Evolutionary conservation across 2,797 vertebrate genomes (phyloP), one percentile per base, ranked within the genome.

Genomic region (Galaxias olidus): DNA sequence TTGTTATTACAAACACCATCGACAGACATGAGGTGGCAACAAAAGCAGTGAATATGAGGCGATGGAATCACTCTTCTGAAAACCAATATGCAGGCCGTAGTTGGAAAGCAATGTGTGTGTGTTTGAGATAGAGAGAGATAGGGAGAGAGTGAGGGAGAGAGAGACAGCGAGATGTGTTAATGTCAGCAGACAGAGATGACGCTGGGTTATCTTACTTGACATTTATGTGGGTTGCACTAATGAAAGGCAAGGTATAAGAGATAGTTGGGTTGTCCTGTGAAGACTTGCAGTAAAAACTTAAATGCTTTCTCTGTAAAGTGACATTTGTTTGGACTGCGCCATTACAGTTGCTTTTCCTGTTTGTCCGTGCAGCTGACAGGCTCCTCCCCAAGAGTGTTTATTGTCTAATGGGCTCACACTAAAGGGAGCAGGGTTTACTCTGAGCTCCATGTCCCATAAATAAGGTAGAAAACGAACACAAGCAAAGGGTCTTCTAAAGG

Each of bases 201-300:
- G 84, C 83, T 76, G 46, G 73, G 72, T 88, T 89, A 88, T 89
- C 85, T 86, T 77, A 76, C 71, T 84, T 90, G 87, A 89, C 87
- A 88, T 89, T 88, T 89, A 73, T 88, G 76, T 75, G 73, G 71
- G 75, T 74, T 83, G 74, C 77, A 78, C 77, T 86, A 89, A 90
- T 91, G 79, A 88, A 87, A 82, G 83, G 73, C 81, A 43, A 77
- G 73, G 77, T 78, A 77, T 69, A 73, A 68, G 69, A 68, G 64
- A 83, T 80, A 74, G 84, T 77, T 85, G 76, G 75, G 65, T 69
- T 68, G 77, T 55, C 47, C 61, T 59, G 30, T 61, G 58, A 54
- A 78, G 73, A 70, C 30, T 1, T 12, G 47, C 71, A 78, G 66
- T 75, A 68, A 72, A 68, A 85, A 76, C 75, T 71, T 81, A 77